Base-by-base conservation (phyloP, 1,140 invertebrate species). In the Ceratina calcarata region DNA sequence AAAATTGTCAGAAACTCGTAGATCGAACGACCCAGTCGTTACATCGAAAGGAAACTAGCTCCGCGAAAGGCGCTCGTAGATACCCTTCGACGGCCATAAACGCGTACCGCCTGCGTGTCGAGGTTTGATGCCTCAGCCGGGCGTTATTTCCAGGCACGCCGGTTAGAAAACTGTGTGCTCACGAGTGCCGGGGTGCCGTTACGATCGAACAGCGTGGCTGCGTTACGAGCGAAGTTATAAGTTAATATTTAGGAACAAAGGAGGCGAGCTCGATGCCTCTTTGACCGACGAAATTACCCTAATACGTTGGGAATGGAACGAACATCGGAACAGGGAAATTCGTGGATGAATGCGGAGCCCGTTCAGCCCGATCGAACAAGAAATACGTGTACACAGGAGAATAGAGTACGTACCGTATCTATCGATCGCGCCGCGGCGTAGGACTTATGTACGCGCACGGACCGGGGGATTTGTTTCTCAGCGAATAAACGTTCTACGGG, bases 401-500 rank as follows among this genome's bases (percentile, higher is more conserved):
- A 32, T 32, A 32, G 27, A 32, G 27, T 32, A 32, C 27, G 27
- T 32, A 32, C 6, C 12, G 60, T n/a, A 3, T 7, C 1, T 65
- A 75, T 75, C 73, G 62, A 75, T 75, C 73, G 27, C 24, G 2
- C 4, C 20, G 7, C 7, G n/a, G 32, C 20, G 10, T 12, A 53
- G 27, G 27, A 55, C 45, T 72, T 78, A 61, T 64, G 32, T 55
- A 45, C 37, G 45, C 24, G 51, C 27, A 4, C 12, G 12, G 58
- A 60, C 27, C 27, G 27, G 27, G 27, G 75, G 75, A 61, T 77
- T 72, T 72, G 49, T 49, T 55, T 27, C 58, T 64, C 68, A 58
- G 76, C 68, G 76, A 78, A 64, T 72, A 78, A 68, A 78, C 76
- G 68, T 78, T 78, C 68, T 20, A 24, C 27, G 20, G 60, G 60